Base-by-base conservation (phyloP, 2,797 vertebrate species). In the Hippocampus kuda region DNA sequence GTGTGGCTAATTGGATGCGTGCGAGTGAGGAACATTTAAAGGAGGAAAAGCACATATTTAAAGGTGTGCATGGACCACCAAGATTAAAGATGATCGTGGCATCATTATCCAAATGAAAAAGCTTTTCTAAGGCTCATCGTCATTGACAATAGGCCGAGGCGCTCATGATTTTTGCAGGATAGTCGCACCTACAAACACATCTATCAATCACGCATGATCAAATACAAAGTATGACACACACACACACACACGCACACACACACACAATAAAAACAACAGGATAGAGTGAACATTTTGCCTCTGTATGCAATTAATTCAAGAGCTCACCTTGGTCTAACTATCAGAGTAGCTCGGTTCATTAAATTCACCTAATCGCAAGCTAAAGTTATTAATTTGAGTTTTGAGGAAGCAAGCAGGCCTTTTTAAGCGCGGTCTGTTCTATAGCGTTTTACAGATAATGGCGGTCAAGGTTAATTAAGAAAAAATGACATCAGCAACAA, bases 51-150 rank as follows among this genome's bases (percentile, higher is more conserved):
- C 66, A 13, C 60, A 54, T 30, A 53, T 65, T 67, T 71, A 41
- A 65, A 67, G 13, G 61, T 72, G 42, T 80, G 67, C 75, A 75
- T 68, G 70, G 69, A 73, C 72, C 75, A 71, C 69, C 81, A 20
- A 81, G 79, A 86, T 85, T 86, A 82, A 80, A 83, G 76, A 81
- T 79, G 79, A 84, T 84, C 79, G 71, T 73, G 66, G 68, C 68
- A 72, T 85, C 81, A 87, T 83, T 84, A 82, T 84, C 75, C 72
- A 7, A 73, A 78, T 73, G 78, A 67, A 77, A 75, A 82, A 70
- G 71, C 66, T 85, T 83, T 51, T 82, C 70, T 66, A 79, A 74
- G 75, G 81, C 80, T 85, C 81, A 89, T 86, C 79, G 82, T 80
- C 68, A 22, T 63, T 77, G 78, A 76, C 79, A 87, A 87, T 85